Evolutionary conservation across 2,888 invertebrate species (phyloP).

Genomic region (Rhopalosiphum nymphaeae): DNA sequence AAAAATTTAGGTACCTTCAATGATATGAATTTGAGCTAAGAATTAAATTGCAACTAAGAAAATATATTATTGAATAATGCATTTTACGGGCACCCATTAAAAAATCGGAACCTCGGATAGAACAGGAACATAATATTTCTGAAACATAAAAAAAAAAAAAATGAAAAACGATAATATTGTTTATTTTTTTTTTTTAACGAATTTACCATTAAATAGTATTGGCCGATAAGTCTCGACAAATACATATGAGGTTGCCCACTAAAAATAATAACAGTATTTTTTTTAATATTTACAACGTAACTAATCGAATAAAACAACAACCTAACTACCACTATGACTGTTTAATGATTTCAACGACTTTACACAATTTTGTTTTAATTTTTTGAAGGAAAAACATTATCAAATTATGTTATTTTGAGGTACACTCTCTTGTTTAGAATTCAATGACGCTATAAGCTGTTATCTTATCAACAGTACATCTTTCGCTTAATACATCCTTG

Average conservation of each 20-base stretch:
- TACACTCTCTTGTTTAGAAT: slow-evolving; percentile 34
- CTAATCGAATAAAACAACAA: neutral
- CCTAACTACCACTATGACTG: neutral
- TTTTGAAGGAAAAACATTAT: slow-evolving; percentile 50
- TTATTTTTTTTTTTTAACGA: slow-evolving; percentile 27
- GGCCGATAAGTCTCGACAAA: neutral
- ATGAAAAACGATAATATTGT: neutral
- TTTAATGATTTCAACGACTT: slow-evolving; percentile 3
- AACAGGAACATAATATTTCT: slow-evolving; percentile 32
- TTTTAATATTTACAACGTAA: neutral
- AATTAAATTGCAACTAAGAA: neutral
- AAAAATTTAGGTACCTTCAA: slow-evolving; percentile 44
- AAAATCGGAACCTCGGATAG: neutral
- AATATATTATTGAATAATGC: neutral
- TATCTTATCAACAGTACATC: neutral
- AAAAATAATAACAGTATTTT: neutral
- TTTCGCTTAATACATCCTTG: slow-evolving; percentile 20
- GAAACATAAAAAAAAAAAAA: slow-evolving; percentile 10
- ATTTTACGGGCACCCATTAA: neutral
- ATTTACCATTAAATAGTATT: slow-evolving; percentile 22
- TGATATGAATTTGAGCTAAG: slow-evolving; percentile 27
- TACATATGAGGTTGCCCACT: neutral
- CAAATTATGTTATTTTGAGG: slow-evolving; percentile 50
- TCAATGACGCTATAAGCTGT: slow-evolving; percentile 39
- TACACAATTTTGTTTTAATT: slow-evolving; percentile 31